Conservation (phyloP, 2,888 invertebrate species). For the Drosophila tanythrix region DNA sequence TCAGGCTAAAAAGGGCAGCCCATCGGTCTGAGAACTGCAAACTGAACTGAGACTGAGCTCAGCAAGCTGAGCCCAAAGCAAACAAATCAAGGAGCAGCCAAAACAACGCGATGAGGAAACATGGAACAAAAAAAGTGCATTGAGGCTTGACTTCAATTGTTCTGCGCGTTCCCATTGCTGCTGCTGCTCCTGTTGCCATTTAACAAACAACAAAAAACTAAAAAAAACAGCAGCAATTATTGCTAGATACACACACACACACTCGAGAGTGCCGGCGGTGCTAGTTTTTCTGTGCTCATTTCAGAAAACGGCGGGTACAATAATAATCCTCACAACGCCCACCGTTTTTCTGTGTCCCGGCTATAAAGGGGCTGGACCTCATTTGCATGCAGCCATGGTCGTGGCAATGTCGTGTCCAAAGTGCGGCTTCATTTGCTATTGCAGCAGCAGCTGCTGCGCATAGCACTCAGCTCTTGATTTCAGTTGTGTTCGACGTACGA, state of each 20-base stretch:
- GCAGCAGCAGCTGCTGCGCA: conserved; percentile 6
- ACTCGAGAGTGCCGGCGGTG: conserved; percentile 34
- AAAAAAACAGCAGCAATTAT: conserved; percentile 68
- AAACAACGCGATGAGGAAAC: conserved; percentile 39
- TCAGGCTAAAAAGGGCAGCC: conserved; percentile 77
- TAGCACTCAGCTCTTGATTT: conserved; percentile 35
- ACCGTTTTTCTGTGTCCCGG: conserved; percentile 37
- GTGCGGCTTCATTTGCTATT: conserved; percentile 34
- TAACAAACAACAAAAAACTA: conserved; percentile 34
- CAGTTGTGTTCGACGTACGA: conserved; percentile 27
- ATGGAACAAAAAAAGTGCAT: conserved; percentile 46
- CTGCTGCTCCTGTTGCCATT: conserved; percentile 58
- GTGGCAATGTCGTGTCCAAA: conserved; percentile 67
- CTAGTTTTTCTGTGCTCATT: conserved; percentile 58
- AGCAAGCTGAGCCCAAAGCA: conserved; percentile 54
- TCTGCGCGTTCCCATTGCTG: conserved; percentile 39
- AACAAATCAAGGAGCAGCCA: conserved; percentile 77
- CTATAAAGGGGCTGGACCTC: conserved; percentile 48
- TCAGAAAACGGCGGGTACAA: conserved; percentile 60
- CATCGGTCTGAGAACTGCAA: conserved; percentile 44
- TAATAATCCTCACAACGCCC: conserved; percentile 65
- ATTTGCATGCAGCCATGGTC: conserved; percentile 68
- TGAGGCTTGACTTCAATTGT: conserved; percentile 77
- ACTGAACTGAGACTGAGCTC: conserved; percentile 27
- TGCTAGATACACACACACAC: conserved; percentile 46